Evolutionary conservation across 2,888 invertebrate genomes (phyloP).

Genomic region (Argynnis bischoffii): DNA sequence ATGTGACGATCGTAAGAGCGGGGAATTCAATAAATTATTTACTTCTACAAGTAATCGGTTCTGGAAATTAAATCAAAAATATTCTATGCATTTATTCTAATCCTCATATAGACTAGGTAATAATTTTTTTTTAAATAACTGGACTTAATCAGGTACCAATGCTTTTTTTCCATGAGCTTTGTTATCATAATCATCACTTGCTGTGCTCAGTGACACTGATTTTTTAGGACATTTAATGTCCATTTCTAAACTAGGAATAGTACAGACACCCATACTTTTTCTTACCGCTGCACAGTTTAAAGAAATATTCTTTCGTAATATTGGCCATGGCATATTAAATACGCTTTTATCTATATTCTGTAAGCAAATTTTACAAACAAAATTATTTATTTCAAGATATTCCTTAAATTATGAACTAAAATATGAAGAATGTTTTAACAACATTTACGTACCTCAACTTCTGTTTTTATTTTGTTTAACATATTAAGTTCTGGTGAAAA

Average conservation of each 20-base stretch:
- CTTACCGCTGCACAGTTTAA: constrained; percentile 23
- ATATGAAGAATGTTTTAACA: not conserved
- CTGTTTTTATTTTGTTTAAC: constrained; percentile 9
- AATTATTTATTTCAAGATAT: not conserved
- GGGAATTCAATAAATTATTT: too few relatives aligned
- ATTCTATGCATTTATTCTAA: not conserved
- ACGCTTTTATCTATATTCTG: constrained; percentile 23
- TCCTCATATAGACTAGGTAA: not conserved
- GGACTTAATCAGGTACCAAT: constrained; percentile 36
- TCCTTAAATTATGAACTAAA: not conserved
- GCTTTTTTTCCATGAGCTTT: constrained; percentile 32
- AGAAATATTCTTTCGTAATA: constrained; percentile 44
- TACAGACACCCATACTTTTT: constrained; percentile 23
- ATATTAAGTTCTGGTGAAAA: constrained; percentile 13
- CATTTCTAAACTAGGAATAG: constrained; percentile 30
- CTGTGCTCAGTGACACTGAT: constrained; percentile 41
- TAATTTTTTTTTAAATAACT: not conserved
- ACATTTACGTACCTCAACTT: constrained; percentile 12
- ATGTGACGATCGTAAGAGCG: too few relatives aligned
- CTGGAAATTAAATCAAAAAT: too few relatives aligned
- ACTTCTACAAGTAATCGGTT: too few relatives aligned
- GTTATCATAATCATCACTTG: not conserved
- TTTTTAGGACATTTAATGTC: constrained; percentile 41
- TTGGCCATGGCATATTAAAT: constrained; percentile 19
- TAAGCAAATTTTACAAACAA: not conserved